Percentiles rank a stretch among this genome's conserved stretches.
These are phyloP conservation scores for Toxostoma redivivum DNA, from an alignment of 2,113 vertebrate genomes.

Conservation along the genomic window DNA sequence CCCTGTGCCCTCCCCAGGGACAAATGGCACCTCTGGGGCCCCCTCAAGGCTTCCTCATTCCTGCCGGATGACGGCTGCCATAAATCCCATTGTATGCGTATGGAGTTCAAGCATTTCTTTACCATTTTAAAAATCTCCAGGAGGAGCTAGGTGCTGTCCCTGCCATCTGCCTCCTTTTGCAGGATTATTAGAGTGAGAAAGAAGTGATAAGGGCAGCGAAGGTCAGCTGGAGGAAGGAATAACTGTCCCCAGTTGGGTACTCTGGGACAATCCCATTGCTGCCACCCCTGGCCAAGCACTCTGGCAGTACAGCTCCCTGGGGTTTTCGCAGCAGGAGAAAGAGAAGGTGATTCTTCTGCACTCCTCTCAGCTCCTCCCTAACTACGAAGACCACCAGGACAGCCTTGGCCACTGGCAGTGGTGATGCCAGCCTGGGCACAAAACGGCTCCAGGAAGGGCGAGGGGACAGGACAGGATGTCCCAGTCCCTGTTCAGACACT, in stretches of 20 bases:
- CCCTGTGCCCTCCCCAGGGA: neutral
- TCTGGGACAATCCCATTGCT: neutral
- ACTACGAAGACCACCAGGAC: neutral
- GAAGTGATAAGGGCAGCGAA: neutral
- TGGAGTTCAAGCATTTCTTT: neutral
- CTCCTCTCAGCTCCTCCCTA: neutral
- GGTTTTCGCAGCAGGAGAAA: neutral
- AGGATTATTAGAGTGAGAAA: neutral
- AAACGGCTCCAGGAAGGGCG: neutral
- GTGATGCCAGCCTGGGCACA: rapidly evolving
- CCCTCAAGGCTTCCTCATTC: slow-evolving; percentile 23
- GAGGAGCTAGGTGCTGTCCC: neutral
- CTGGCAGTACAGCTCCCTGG: neutral
- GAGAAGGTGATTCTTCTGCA: neutral
- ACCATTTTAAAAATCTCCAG: neutral
- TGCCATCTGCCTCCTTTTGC: neutral
- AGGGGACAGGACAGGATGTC: rapidly evolving
- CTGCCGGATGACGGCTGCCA: neutral
- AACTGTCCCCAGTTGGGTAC: neutral
- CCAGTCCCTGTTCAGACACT: rapidly evolving
- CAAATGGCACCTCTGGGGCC: neutral
- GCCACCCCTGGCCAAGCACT: neutral
- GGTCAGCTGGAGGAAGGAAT: neutral
- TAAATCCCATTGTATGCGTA: slow-evolving; percentile 25
- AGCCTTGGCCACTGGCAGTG: neutral